A percentile compares a stretch with the other conserved stretches of the same genome.
These are phyloP conservation scores for Rhombomys opimus DNA, from an alignment of 2,113 vertebrate species.

Conservation along the genomic window DNA sequence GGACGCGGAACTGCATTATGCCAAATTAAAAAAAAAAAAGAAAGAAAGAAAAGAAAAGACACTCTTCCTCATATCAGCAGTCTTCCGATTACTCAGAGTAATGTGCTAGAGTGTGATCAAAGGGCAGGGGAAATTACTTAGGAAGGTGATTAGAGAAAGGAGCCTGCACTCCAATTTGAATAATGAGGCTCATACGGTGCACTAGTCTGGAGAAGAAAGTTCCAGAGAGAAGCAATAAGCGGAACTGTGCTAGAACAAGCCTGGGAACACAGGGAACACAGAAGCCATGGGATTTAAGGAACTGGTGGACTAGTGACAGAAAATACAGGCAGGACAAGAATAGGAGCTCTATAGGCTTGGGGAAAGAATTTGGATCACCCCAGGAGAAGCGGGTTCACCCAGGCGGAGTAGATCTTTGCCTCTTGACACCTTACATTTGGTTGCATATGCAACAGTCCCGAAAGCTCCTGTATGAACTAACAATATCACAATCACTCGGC, in stretches of 20 bases:
- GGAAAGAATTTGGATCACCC: not conserved
- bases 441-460: not conserved
- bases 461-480: not conserved
- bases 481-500: not conserved
- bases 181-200: not conserved
- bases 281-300: not conserved
- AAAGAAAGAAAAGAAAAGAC: constrained; percentile 11
- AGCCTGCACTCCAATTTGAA: not conserved
- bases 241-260: not conserved
- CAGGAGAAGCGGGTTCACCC: not conserved
- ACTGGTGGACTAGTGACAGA: not conserved
- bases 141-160: not conserved
- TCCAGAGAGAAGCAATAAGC: not conserved
- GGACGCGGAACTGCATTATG: not conserved
- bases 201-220: not conserved
- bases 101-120: not conserved
- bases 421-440: not conserved
- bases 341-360: not conserved
- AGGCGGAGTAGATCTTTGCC: not conserved
- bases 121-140: not conserved
- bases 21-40: not conserved
- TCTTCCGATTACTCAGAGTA: not conserved
- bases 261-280: not conserved
- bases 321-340: not conserved
- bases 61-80: not conserved